These are phyloP conservation scores for Craseonycteris thonglongyai DNA, from an alignment of 2,113 vertebrate genomes.

Conservation along the genomic window DNA sequence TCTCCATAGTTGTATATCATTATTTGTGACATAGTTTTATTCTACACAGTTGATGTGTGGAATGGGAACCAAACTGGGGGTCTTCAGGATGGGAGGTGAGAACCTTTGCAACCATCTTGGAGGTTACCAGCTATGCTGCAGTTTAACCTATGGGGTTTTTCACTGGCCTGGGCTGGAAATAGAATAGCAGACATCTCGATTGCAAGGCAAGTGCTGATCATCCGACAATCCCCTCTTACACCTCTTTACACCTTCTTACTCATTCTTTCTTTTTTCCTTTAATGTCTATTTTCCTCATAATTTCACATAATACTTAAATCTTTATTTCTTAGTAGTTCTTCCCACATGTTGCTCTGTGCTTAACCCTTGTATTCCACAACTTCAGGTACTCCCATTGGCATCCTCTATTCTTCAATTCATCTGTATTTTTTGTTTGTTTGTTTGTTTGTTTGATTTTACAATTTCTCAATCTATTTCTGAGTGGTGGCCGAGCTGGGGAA, in stretches of 20 bases:
- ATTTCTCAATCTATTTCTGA: background rate
- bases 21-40: too few relatives aligned
- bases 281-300: fast-evolving
- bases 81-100: too few relatives aligned
- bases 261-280: background rate
- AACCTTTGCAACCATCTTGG: too few relatives aligned
- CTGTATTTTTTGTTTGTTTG: background rate
- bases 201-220: too few relatives aligned
- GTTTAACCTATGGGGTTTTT: too few relatives aligned
- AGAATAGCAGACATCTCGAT: too few relatives aligned
- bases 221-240: too few relatives aligned
- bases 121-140: too few relatives aligned
- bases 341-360: background rate
- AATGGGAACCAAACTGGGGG: too few relatives aligned
- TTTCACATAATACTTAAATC: background rate
- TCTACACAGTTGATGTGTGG: too few relatives aligned
- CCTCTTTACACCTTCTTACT: background rate
- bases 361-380: background rate
- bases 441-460: background rate
- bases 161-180: too few relatives aligned
- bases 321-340: background rate
- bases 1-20: too few relatives aligned
- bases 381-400: background rate
- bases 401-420: background rate
- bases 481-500: background rate